phyloP scores from a whole-genome alignment of 2,888 invertebrate genomes.

The Opisthograptis luteolata region DNA sequence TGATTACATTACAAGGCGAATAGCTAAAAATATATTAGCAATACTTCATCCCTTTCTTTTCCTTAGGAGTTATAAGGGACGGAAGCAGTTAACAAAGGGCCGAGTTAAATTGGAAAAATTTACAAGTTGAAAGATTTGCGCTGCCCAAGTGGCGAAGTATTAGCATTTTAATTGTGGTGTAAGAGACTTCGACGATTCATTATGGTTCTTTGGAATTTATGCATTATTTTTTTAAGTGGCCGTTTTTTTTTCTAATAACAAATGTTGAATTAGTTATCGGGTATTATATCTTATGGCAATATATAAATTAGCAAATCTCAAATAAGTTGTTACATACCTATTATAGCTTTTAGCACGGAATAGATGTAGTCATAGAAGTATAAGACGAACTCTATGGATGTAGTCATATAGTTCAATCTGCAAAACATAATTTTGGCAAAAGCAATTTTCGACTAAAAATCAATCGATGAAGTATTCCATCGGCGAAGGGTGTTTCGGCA shows the following conservation, averaged over 20 bases:
- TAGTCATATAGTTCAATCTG: too few relatives aligned
- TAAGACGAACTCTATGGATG: too few relatives aligned
- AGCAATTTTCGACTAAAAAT: too few relatives aligned
- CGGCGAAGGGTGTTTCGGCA: too few relatives aligned
- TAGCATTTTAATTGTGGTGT: constrained; percentile 66
- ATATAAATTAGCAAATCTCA: too few relatives aligned
- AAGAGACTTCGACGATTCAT: constrained; percentile 49
- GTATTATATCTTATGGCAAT: too few relatives aligned
- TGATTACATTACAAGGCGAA: constrained; percentile 33
- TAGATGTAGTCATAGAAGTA: too few relatives aligned
- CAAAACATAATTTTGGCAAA: too few relatives aligned
- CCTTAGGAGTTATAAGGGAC: constrained; percentile 46
- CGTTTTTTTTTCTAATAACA: constrained; percentile 15
- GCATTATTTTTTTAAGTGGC: constrained; percentile 41
- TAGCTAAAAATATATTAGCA: constrained; percentile 35
- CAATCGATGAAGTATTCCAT: too few relatives aligned
- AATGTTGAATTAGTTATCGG: neutral
- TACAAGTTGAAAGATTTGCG: constrained; percentile 64
- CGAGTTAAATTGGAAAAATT: constrained; percentile 67
- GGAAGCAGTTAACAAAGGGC: constrained; percentile 52
- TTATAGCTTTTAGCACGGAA: too few relatives aligned
- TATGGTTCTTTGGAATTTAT: constrained; percentile 48
- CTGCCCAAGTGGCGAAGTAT: constrained; percentile 57
- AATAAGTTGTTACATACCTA: too few relatives aligned
- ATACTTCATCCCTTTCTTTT: constrained; percentile 33